A percentile compares a stretch with the other conserved stretches of the same genome.
Conservation (phyloP, 2,797 vertebrate species). For the Morus bassanus region DNA sequence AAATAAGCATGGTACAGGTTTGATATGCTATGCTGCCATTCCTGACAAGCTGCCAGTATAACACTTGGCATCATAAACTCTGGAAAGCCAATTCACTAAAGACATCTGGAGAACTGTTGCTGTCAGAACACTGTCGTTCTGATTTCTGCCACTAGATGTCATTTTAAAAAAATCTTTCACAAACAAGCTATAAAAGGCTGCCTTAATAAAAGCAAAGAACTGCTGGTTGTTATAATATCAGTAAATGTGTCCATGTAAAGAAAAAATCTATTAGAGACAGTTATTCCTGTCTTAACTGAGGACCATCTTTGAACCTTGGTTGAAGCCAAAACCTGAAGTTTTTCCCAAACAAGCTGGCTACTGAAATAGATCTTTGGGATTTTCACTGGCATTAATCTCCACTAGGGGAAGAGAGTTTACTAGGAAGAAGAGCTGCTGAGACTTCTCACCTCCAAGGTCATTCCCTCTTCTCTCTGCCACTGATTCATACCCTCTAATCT, state of each 20-base stretch:
- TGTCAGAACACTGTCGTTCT: neutral
- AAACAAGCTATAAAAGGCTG: neutral
- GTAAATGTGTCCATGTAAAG: neutral
- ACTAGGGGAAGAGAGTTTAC: neutral
- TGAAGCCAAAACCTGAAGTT: neutral
- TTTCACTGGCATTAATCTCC: neutral
- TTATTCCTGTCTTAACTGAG: neutral
- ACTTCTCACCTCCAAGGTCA: neutral
- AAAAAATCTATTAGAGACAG: neutral
- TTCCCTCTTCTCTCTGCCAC: neutral
- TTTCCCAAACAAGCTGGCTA: neutral
- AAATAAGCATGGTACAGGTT: neutral
- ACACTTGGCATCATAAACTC: neutral
- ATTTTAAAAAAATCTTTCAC: neutral
- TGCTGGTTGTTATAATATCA: neutral
- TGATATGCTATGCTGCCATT: neutral
- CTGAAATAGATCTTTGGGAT: neutral
- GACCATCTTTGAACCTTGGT: neutral
- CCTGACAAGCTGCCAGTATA: neutral
- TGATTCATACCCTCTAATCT: neutral
- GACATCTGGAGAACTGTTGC: neutral
- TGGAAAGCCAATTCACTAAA: neutral
- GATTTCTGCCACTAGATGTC: conserved; percentile 47
- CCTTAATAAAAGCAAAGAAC: neutral
- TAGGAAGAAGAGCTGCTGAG: neutral